Conservation (phyloP, 2,888 invertebrate genomes). For the Bembecia ichneumoniformis region DNA sequence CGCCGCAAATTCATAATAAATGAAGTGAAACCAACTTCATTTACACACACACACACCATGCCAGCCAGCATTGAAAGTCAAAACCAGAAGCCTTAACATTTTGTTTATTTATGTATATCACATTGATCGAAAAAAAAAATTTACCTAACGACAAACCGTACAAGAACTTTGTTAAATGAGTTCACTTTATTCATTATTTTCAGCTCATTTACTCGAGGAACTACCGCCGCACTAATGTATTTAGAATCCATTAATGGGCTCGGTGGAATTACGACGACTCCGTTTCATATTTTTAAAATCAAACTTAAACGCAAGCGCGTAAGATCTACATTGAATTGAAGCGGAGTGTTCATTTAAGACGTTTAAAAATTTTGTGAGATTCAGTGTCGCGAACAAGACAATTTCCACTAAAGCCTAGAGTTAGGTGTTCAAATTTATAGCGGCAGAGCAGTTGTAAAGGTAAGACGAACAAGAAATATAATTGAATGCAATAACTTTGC, state of each 20-base stretch:
- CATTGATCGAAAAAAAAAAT: no score
- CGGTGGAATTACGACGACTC: constrained; percentile 5
- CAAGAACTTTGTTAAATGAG: constrained; percentile 2
- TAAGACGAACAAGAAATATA: background rate
- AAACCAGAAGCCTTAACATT: no score
- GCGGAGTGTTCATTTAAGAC: constrained; percentile 1
- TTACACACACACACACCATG: no score
- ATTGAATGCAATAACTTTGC: background rate
- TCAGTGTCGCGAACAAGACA: constrained; percentile 28
- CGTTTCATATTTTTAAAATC: background rate
- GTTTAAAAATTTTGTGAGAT: constrained; percentile 4
- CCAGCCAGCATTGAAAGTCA: no score
- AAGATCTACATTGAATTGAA: background rate
- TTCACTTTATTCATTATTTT: constrained; percentile 23
- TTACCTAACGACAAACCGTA: background rate
- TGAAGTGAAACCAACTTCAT: no score
- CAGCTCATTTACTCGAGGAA: constrained; percentile 19
- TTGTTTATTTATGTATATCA: no score
- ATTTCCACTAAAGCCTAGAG: constrained; percentile 35
- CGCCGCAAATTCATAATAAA: no score
- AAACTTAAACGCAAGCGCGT: background rate
- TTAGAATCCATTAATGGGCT: constrained; percentile 22
- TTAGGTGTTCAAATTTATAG: constrained; percentile 36
- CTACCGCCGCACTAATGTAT: constrained; percentile 18
- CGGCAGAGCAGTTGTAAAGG: constrained; percentile 13